A percentile compares a stretch with the other conserved stretches of the same genome.
Conservation (phyloP, 2,888 invertebrate genomes). For the Eupithecia subfuscata region DNA sequence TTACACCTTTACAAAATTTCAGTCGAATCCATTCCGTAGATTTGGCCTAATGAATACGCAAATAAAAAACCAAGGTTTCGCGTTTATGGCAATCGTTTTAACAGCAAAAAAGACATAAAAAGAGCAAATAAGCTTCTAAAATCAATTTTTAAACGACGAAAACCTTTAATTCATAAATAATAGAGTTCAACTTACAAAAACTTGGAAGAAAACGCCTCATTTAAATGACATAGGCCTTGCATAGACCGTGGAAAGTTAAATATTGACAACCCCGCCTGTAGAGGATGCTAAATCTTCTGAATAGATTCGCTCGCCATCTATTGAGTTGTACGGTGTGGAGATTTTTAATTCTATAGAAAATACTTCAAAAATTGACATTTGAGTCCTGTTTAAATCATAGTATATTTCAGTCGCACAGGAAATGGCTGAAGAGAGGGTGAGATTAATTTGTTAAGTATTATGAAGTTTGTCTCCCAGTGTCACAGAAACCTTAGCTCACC, state of each 20-base stretch:
- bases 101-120: too few species aligned
- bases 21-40: background rate
- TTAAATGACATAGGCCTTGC: background rate
- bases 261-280: too few species aligned
- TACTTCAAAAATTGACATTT: background rate
- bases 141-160: too few species aligned
- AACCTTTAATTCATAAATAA: background rate
- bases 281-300: too few species aligned
- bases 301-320: too few species aligned
- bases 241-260: background rate
- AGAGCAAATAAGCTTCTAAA: too few species aligned
- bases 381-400: background rate
- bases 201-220: background rate
- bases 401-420: background rate
- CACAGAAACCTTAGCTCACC: conserved; percentile 50
- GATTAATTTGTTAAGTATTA: background rate
- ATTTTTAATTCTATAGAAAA: background rate
- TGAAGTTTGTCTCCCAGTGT: conserved; percentile 44
- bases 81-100: too few species aligned
- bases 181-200: background rate
- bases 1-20: background rate
- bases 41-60: too few species aligned
- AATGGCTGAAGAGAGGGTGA: background rate
- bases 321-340: background rate
- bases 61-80: too few species aligned